Percentiles rank a stretch among this genome's conserved stretches.
These are phyloP conservation scores for Malurus melanocephalus DNA, from an alignment of 2,113 vertebrate species.

Conservation along the genomic window DNA sequence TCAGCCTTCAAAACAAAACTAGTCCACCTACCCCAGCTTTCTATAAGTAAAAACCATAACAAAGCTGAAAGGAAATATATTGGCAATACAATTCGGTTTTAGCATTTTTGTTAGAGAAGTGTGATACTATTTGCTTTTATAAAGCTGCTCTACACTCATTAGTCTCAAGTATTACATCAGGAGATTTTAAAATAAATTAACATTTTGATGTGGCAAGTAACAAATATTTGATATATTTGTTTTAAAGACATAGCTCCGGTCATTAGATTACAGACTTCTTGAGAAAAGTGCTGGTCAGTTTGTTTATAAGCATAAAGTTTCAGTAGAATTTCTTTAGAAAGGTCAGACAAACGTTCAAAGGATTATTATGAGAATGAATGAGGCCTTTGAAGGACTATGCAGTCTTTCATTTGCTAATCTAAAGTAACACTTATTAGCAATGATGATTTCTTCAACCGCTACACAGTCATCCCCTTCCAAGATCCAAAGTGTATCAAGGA, in stretches of 20 bases:
- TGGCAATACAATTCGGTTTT: not conserved
- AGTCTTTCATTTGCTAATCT: conserved; percentile 56
- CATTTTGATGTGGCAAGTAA: not conserved
- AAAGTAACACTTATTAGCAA: conserved; percentile 26
- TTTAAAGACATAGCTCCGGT: not conserved
- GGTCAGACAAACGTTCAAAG: conserved; percentile 29
- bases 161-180: not conserved
- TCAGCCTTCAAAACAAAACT: not conserved
- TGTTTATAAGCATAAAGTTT: conserved; percentile 23
- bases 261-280: not conserved
- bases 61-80: not conserved
- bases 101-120: not conserved
- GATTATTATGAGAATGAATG: conserved; percentile 45
- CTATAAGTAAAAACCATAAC: not conserved
- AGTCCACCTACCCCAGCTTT: not conserved
- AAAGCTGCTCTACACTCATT: not conserved
- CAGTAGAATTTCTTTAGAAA: conserved; percentile 1
- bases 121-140: not conserved
- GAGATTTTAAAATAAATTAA: not conserved
- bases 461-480: not conserved
- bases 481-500: not conserved
- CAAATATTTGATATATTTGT: not conserved
- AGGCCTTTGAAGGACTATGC: conserved; percentile 26
- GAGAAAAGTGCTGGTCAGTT: not conserved
- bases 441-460: conserved; percentile 24